phyloP scores from a whole-genome alignment of 2,797 vertebrate species.

The Eurystomus glaucurus region DNA sequence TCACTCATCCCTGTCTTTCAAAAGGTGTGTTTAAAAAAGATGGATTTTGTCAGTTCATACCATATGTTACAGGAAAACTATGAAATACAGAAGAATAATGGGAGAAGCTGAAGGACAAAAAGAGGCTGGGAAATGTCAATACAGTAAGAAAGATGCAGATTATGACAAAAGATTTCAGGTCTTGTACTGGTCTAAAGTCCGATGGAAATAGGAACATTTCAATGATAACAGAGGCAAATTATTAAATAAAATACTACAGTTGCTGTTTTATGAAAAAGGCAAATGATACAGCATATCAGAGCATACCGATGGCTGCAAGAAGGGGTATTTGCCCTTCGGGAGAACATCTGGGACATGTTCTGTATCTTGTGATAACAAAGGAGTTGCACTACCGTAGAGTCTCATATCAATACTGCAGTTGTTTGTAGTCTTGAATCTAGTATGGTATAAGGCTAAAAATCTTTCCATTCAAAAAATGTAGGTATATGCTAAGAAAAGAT shows the following conservation, averaged over 20 bases:
- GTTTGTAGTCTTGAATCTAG: neutral
- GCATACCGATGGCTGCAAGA: neutral
- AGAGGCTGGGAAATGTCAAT: neutral
- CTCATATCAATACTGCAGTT: neutral
- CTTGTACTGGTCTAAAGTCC: neutral
- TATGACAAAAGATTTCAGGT: neutral
- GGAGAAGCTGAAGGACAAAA: neutral
- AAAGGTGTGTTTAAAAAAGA: neutral
- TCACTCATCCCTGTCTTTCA: neutral
- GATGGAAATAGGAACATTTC: neutral
- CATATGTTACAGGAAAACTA: neutral
- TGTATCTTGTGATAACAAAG: neutral
- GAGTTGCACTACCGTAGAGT: fast-evolving
- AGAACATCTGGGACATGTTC: neutral
- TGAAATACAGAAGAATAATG: neutral
- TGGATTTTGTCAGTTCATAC: neutral
- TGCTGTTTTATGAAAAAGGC: neutral
- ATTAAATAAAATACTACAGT: neutral
- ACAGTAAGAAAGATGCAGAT: neutral
- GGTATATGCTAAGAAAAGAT: neutral
- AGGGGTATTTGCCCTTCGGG: neutral
- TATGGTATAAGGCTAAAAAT: neutral
- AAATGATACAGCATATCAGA: neutral
- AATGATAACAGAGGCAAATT: neutral
- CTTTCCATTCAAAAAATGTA: neutral